These are phyloP conservation scores for Nixonia krombeini DNA, from an alignment of 1,140 invertebrate genomes.

Conservation along the genomic window DNA sequence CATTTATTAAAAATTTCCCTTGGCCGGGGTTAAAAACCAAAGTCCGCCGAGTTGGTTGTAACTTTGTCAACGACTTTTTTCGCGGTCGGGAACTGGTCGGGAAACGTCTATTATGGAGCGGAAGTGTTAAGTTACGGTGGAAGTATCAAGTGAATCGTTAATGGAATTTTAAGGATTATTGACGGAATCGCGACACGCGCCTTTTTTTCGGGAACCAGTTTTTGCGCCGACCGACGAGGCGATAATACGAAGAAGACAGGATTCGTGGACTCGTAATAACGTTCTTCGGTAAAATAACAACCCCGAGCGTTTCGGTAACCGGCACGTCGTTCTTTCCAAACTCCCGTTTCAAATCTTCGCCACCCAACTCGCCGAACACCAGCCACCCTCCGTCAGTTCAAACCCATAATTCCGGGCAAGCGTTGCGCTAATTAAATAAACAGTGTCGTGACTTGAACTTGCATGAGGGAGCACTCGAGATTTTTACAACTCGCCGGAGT, in stretches of 20 bases:
- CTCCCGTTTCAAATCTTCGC: constrained; percentile 28
- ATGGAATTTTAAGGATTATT: too few relatives aligned
- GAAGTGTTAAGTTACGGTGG: too few relatives aligned
- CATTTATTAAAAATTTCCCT: constrained; percentile 12
- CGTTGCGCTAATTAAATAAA: constrained; percentile 47
- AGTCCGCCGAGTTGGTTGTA: too few relatives aligned
- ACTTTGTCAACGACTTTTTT: too few relatives aligned
- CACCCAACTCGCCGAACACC: constrained; percentile 24
- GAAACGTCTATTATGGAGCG: too few relatives aligned
- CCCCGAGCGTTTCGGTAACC: constrained; percentile 45
- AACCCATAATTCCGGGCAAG: constrained; percentile 43
- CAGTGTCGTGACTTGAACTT: constrained; percentile 45
- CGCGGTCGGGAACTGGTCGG: too few relatives aligned
- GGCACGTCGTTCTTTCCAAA: constrained; percentile 26
- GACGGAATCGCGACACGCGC: too few relatives aligned
- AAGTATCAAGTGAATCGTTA: too few relatives aligned
- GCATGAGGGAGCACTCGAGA: constrained; percentile 28
- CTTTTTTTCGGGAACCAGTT: constrained; percentile 12
- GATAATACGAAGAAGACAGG: constrained; percentile 34
- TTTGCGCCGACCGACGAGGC: constrained; percentile 26
- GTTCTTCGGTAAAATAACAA: constrained; percentile 59
- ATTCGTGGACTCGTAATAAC: constrained; percentile 47
- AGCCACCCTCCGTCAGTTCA: constrained; percentile 27
- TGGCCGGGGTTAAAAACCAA: background rate
- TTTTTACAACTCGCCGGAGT: constrained; percentile 44